Percentiles rank a stretch among this genome's conserved stretches.
phyloP scores from a whole-genome alignment of 2,113 vertebrate species.

The Laticauda colubrina region DNA sequence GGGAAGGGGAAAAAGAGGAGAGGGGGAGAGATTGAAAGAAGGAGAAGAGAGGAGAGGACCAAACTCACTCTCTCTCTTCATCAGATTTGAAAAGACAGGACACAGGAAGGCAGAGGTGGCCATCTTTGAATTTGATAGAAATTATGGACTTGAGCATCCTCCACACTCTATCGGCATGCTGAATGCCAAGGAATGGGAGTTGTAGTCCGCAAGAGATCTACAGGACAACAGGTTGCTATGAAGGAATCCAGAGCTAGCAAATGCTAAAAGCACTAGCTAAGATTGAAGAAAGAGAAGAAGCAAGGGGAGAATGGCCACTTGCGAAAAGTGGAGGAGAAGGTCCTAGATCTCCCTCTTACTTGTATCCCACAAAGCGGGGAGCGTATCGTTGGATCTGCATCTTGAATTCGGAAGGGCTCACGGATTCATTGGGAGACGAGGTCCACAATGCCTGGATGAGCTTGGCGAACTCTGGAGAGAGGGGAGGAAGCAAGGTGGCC shows the following conservation, averaged over 20 bases:
- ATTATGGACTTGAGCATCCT: not conserved
- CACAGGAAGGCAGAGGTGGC: not conserved
- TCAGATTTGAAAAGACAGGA: not conserved
- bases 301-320: fast-evolving
- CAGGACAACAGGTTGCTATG: not conserved
- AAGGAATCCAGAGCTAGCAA: not conserved
- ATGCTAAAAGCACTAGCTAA: not conserved
- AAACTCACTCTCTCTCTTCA: not conserved
- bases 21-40: no score
- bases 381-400: slow-evolving; percentile 92
- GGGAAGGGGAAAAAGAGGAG: no score
- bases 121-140: not conserved
- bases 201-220: not conserved
- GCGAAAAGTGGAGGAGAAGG: not conserved
- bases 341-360: slow-evolving; percentile 72
- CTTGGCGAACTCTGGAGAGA: slow-evolving; percentile 84
- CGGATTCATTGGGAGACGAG: slow-evolving; percentile 79
- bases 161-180: not conserved
- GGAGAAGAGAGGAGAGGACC: no score
- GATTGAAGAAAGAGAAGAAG: no score
- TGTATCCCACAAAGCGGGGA: slow-evolving; percentile 91
- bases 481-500: no score
- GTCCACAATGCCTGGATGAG: slow-evolving; percentile 91
- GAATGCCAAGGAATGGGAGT: not conserved
- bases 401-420: slow-evolving; percentile 92